Evolutionary conservation across 2,888 invertebrate species (phyloP).

Genomic region (Cryptocephalus primarius): DNA sequence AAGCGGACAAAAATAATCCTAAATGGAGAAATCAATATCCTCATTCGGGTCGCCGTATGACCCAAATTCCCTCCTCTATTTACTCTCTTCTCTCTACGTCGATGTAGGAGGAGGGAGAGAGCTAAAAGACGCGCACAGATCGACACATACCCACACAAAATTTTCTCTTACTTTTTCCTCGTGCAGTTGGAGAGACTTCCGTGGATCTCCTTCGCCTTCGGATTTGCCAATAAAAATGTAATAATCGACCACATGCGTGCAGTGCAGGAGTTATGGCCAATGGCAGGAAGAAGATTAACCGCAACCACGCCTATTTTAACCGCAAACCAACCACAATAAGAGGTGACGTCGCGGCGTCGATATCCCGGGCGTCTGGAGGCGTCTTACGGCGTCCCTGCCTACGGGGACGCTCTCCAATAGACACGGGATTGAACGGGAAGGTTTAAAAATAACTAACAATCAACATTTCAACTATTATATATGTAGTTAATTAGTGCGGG

Average conservation of each 20-base stretch:
- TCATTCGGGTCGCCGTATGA: slow-evolving; percentile 10
- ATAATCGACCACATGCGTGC: slow-evolving; percentile 41
- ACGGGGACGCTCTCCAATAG: not conserved
- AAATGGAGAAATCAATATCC: slow-evolving; percentile 11
- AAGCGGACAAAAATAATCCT: not conserved
- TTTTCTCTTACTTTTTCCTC: slow-evolving; percentile 8
- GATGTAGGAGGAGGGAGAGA: not conserved
- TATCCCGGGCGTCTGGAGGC: slow-evolving; percentile 27
- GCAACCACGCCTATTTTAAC: slow-evolving; percentile 38
- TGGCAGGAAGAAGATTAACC: slow-evolving; percentile 45
- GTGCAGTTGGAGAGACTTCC: slow-evolving; percentile 3
- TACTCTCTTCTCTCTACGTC: no score
- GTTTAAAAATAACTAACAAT: no score
- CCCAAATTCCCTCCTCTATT: slow-evolving; percentile 3
- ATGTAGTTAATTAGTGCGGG: no score
- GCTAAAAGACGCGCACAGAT: not conserved
- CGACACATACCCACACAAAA: slow-evolving; percentile 1
- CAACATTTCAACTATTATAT: not conserved
- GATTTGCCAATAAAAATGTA: slow-evolving; percentile 35
- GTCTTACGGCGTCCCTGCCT: slow-evolving; percentile 21
- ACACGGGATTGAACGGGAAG: no score
- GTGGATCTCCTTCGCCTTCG: no score
- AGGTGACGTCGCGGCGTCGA: slow-evolving; percentile 36
- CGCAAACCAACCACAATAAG: slow-evolving; percentile 41
- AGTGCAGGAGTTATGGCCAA: slow-evolving; percentile 50